Conservation (phyloP, 2,888 invertebrate genomes). For the Drosophila formosana region DNA sequence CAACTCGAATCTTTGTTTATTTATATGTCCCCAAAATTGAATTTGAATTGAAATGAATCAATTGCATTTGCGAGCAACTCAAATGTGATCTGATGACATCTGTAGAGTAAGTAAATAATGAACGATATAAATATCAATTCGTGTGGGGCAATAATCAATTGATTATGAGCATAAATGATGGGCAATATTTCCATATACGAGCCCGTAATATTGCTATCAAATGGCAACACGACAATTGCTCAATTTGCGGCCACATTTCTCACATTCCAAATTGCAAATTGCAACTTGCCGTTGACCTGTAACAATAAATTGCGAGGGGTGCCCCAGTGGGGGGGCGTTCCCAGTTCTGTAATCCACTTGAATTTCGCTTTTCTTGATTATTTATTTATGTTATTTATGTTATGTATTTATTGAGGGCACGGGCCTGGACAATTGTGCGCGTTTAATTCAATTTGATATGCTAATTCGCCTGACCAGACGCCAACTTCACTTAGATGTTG, state of each 20-base stretch:
- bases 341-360: slow-evolving; percentile 32
- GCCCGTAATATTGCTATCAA: slow-evolving; percentile 3
- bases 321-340: slow-evolving; percentile 3
- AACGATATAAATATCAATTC: slow-evolving; percentile 1
- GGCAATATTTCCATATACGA: slow-evolving; percentile 12
- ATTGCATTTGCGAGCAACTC: too few relatives aligned
- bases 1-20: too few relatives aligned
- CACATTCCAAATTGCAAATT: slow-evolving; percentile 54
- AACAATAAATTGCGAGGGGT: neutral
- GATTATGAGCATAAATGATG: slow-evolving; percentile 12
- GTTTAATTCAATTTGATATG: slow-evolving; percentile 78
- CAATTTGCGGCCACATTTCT: slow-evolving; percentile 34
- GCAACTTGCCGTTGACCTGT: slow-evolving; percentile 19
- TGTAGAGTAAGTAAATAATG: neutral
- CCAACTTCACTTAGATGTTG: neutral
- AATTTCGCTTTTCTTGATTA: slow-evolving; percentile 47
- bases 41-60: too few relatives aligned
- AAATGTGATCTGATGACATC: neutral
- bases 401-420: slow-evolving; percentile 63
- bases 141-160: slow-evolving; percentile 1
- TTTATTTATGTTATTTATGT: slow-evolving; percentile 63
- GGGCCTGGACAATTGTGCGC: slow-evolving; percentile 61
- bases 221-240: slow-evolving; percentile 8
- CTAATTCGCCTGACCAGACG: slow-evolving; percentile 53
- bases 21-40: too few relatives aligned